Percentiles rank a stretch among this genome's conserved stretches.
Conservation (phyloP, 2,113 vertebrate species). For the Nibea coibor region DNA sequence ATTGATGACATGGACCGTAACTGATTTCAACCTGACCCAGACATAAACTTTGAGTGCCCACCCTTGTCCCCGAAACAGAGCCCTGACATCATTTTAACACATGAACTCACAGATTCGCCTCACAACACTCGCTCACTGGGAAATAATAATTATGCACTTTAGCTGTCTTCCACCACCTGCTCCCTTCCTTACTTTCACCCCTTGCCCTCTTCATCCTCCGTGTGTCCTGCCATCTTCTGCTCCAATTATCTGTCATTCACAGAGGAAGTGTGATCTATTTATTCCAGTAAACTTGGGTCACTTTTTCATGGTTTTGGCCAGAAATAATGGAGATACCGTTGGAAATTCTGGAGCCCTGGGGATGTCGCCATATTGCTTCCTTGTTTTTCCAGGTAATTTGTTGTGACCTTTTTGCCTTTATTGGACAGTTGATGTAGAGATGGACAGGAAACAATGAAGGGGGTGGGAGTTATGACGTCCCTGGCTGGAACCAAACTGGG, state of each 20-base stretch:
- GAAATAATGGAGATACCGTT: background rate
- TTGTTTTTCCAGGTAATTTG: background rate
- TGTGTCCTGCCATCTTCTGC: background rate
- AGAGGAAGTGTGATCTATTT: slow-evolving; percentile 2
- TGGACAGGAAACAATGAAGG: background rate
- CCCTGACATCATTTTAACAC: slow-evolving; percentile 42
- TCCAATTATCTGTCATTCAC: slow-evolving; percentile 10
- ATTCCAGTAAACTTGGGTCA: slow-evolving; percentile 5
- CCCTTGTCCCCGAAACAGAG: slow-evolving; percentile 32
- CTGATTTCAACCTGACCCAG: slow-evolving; percentile 33
- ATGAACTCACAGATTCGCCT: slow-evolving; percentile 30
- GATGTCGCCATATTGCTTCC: background rate
- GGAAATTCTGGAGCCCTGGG: background rate
- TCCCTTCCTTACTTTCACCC: background rate
- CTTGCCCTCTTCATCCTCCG: background rate
- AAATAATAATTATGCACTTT: slow-evolving; percentile 45
- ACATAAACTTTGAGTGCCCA: slow-evolving; percentile 24
- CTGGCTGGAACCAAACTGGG: background rate
- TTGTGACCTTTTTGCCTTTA: background rate
- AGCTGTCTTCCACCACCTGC: slow-evolving; percentile 20
- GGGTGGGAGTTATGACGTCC: background rate
- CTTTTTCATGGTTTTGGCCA: background rate
- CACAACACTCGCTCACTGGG: slow-evolving; percentile 44
- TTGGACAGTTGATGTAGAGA: background rate
- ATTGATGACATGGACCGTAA: slow-evolving; percentile 73